Percentiles rank a stretch among this genome's conserved stretches.
These are phyloP conservation scores for Alligator mississippiensis DNA, from an alignment of 2,113 vertebrate species.

Conservation along the genomic window DNA sequence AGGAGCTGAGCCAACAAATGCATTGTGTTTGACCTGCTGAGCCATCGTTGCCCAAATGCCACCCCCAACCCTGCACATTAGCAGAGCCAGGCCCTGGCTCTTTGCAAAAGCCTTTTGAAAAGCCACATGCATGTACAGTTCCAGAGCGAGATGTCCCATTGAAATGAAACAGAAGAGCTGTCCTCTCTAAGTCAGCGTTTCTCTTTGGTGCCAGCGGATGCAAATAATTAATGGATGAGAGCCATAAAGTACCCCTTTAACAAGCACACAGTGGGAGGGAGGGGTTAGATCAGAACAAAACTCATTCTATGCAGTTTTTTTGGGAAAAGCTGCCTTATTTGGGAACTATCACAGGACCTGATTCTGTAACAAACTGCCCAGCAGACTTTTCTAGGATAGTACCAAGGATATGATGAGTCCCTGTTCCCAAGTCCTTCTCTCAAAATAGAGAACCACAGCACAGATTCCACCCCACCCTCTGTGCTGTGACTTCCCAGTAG, in stretches of 20 bases:
- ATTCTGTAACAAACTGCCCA: not conserved
- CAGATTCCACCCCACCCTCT: not conserved
- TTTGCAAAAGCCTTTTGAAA: not conserved
- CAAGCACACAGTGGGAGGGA: not conserved
- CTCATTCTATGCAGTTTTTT: not conserved
- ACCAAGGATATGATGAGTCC: not conserved
- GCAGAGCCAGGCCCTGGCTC: not conserved
- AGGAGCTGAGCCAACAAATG: not conserved
- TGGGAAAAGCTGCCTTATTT: not conserved
- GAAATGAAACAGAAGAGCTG: not conserved
- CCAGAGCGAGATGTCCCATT: not conserved
- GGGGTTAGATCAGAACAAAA: not conserved
- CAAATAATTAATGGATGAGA: not conserved
- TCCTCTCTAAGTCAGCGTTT: not conserved
- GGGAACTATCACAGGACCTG: not conserved
- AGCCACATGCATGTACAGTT: not conserved
- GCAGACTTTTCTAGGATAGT: not conserved
- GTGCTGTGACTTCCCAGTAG: not conserved
- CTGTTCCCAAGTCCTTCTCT: fast-evolving
- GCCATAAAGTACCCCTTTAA: not conserved
- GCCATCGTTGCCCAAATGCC: not conserved
- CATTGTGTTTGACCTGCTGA: not conserved
- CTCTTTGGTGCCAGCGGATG: no score
- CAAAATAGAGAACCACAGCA: not conserved
- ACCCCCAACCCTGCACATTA: not conserved